Conservation (phyloP, 2,113 vertebrate species). For the Mobula birostris region DNA sequence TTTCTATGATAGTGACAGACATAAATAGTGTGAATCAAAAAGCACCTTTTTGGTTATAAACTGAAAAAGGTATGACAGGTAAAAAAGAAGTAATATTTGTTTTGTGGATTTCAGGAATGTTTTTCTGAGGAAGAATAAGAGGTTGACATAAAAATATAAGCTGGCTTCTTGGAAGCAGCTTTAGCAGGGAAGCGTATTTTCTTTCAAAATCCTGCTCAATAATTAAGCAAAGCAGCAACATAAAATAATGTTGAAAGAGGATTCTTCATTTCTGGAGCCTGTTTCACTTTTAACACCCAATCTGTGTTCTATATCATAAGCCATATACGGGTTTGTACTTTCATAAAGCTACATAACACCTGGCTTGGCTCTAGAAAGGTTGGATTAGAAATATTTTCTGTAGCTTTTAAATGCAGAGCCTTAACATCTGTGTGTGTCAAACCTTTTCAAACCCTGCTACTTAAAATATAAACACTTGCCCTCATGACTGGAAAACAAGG, state of each 20-base stretch:
- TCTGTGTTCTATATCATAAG: background rate
- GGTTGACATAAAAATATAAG: background rate
- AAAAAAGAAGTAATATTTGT: background rate
- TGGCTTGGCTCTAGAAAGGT: background rate
- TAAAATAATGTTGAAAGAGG: background rate
- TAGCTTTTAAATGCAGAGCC: slow-evolving; percentile 27
- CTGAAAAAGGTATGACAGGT: background rate
- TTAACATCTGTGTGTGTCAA: slow-evolving; percentile 34
- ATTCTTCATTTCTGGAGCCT: background rate
- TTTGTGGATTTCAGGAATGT: background rate
- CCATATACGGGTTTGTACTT: background rate
- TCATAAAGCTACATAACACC: slow-evolving; percentile 21
- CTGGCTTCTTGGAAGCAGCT: background rate
- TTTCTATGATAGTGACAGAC: background rate
- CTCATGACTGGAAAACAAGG: slow-evolving; percentile 4
- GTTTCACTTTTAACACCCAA: slow-evolving; percentile 25
- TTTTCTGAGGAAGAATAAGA: background rate
- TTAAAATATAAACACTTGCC: slow-evolving; percentile 23
- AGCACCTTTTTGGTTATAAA: background rate
- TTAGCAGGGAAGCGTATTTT: background rate
- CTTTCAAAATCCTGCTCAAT: background rate
- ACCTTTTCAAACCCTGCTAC: background rate
- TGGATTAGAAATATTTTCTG: slow-evolving; percentile 26
- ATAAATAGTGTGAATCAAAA: background rate
- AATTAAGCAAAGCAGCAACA: background rate